These are phyloP conservation scores for Phylloscopus trochiloides DNA, from an alignment of 2,113 vertebrate species.

Conservation along the genomic window DNA sequence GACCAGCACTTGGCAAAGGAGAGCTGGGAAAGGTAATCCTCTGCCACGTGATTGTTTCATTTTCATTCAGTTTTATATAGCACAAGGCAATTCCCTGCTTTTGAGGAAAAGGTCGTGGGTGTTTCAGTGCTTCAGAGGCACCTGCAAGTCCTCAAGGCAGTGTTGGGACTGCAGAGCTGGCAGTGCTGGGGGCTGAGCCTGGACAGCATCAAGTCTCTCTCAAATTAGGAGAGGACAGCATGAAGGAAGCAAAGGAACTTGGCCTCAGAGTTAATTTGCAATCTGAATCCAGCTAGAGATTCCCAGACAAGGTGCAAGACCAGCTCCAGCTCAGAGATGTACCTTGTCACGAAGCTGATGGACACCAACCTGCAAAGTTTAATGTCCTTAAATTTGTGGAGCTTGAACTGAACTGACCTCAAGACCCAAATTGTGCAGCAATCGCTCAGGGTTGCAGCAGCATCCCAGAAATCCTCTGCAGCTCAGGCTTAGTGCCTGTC, in stretches of 20 bases:
- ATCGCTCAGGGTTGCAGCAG: background rate
- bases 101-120: background rate
- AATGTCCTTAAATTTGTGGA: background rate
- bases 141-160: background rate
- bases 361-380: background rate
- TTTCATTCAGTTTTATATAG: background rate
- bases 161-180: background rate
- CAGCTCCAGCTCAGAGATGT: background rate
- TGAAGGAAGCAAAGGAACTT: background rate
- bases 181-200: background rate
- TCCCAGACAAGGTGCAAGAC: background rate
- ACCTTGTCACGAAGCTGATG: background rate
- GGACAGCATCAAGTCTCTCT: background rate
- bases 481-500: background rate
- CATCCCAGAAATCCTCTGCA: background rate
- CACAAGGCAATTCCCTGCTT: background rate
- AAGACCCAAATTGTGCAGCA: background rate
- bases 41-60: background rate
- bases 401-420: background rate
- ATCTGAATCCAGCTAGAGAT: background rate
- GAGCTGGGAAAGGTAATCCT: background rate
- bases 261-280: background rate
- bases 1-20: background rate
- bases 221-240: background rate
- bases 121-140: background rate